phyloP scores from a whole-genome alignment of 2,113 vertebrate genomes.

The human region DNA sequence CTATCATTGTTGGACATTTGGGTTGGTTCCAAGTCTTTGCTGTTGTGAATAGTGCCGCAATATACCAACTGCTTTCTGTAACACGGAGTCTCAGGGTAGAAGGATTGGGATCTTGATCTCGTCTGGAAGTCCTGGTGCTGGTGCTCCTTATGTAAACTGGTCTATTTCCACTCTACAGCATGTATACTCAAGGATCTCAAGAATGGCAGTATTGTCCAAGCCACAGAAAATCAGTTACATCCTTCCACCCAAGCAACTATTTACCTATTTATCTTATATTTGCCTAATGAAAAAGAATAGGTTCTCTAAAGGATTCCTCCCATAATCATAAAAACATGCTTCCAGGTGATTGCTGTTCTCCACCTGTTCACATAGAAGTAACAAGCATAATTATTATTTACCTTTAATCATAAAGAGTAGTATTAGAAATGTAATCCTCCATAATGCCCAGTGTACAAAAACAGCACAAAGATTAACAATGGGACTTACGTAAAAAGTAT shows the following conservation, averaged over 20 bases:
- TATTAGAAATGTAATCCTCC: background rate
- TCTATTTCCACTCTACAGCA: background rate
- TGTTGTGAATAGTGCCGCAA: too few relatives aligned
- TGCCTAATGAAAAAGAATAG: background rate
- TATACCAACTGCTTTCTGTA: background rate
- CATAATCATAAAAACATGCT: background rate
- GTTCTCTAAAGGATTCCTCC: background rate
- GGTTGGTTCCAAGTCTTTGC: too few relatives aligned
- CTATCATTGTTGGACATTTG: too few relatives aligned
- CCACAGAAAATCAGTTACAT: background rate
- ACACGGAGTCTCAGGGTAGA: background rate
- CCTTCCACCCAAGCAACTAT: background rate
- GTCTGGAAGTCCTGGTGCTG: rapidly evolving
- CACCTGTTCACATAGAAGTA: background rate
- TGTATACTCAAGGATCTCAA: rapidly evolving
- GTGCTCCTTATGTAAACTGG: background rate
- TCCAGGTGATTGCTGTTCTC: background rate
- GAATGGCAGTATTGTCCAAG: background rate
- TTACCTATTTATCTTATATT: background rate
- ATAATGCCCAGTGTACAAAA: background rate
- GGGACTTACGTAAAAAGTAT: background rate
- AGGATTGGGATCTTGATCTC: background rate
- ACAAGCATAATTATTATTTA: background rate
- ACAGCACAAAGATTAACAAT: background rate
- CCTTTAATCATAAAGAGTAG: background rate